These are phyloP conservation scores for Drosophila mulleri DNA, from an alignment of 2,888 invertebrate genomes.

Conservation along the genomic window DNA sequence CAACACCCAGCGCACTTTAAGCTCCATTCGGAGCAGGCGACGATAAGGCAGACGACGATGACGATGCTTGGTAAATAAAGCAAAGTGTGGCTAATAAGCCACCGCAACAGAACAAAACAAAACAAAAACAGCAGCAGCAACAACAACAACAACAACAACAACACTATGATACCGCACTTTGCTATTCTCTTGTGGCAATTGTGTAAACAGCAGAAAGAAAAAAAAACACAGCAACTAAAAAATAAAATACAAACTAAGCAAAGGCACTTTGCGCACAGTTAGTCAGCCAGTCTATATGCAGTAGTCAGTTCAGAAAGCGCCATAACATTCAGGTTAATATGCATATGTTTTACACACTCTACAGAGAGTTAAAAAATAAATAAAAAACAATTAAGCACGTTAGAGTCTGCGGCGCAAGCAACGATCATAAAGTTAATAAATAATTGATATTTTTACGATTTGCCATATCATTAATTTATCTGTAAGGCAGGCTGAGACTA, in stretches of 20 bases:
- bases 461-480: not conserved
- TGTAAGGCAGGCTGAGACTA: not conserved
- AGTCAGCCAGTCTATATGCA: constrained; percentile 16
- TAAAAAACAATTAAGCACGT: not conserved
- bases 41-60: constrained; percentile 32
- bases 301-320: constrained; percentile 9
- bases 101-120: constrained; percentile 29
- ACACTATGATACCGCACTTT: constrained; percentile 56
- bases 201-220: constrained; percentile 67
- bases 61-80: constrained; percentile 58
- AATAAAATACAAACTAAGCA: constrained; percentile 1
- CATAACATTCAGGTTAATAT: constrained; percentile 13
- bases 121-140: constrained; percentile 13
- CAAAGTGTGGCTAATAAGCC: constrained; percentile 69
- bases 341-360: not conserved
- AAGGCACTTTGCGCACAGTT: constrained; percentile 31
- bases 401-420: not conserved
- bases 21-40: constrained; percentile 41
- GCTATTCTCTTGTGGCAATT: constrained; percentile 57
- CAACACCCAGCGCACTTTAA: constrained; percentile 46
- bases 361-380: not conserved
- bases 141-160: constrained; percentile 3
- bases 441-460: not conserved
- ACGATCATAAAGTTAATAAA: not conserved
- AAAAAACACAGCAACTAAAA: constrained; percentile 35